Evolutionary conservation across 2,113 vertebrate genomes (phyloP), one percentile per base, ranked within the genome.

Genomic region (Pitta sordida): DNA sequence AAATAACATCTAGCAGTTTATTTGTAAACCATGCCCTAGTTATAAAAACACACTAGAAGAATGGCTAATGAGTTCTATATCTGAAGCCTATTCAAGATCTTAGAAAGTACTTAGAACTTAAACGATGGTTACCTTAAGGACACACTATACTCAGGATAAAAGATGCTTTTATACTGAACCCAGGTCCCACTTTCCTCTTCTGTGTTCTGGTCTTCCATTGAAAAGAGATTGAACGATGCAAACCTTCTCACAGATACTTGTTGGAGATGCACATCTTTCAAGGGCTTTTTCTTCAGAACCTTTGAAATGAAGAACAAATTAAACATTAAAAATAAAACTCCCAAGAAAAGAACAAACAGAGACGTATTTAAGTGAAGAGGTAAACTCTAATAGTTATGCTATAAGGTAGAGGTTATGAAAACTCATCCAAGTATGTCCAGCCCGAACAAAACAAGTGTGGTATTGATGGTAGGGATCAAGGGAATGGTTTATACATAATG

Each of bases 221-320:
- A 98, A 96, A 99, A 99, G 82, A 99, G 98, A 96, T 97, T 98
- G 97, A 99, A 99, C 0, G 99, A 98, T 81, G 99, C 97, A 43
- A 99, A 99, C 95, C 99, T 98, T 95, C 99, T 98, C 37, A 99
- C 97, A 71, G 99, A 99, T 62, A 98, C 97, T 93, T 98, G 98
- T 74, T 98, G 98, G 91, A 99, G 97, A 91, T 98, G 97, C 4
- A 96, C 93, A 94, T 97, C 97, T 93, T 99, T 98, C 89, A 98
- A 83, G 79, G 98, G 97, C 88, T 99, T 99, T 90, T 98, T 98
- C 93, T 97, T 98, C 96, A 99, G 91, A 95, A 99, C 99, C 99
- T 99, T 97, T 84, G 37, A 97, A 96, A 65, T 78, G 34, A 93
- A 96, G 89, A 65, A 74, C 46, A 96, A 83, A 71, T 68, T 75